Base-by-base conservation (phyloP, 2,113 vertebrate species). In the Syrrhaptes paradoxus region DNA sequence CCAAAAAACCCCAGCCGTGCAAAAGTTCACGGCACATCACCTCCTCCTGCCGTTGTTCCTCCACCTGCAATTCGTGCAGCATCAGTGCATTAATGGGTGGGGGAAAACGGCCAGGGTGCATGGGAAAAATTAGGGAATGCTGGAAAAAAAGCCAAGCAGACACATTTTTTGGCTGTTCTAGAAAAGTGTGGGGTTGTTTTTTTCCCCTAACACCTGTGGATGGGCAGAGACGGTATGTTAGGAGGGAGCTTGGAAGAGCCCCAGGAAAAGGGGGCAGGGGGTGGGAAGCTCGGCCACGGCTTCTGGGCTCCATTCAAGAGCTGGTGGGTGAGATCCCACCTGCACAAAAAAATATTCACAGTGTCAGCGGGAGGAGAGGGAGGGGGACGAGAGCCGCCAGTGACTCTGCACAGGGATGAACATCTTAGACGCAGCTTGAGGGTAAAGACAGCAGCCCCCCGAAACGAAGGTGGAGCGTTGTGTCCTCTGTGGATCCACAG, bases 151-250 rank as follows among this genome's bases (percentile, higher is more conserved):
- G 79, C 18, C 26, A 26, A 72, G 22, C 0, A 2, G 73, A 8
- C 58, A 75, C 29, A 2, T 45, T 90, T 81, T 72, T 83, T 38
- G 91, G 88, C 93, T 43, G 66, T 18, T 85, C 7, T 72, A 86
- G 75, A 76, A 73, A 90, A 75, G 73, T 66, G 70, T 34, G 62
- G 65, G n/a, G 26, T 24, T 10, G 8, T 28, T 31, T 58, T 65
- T 62, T 22, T 29, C 17, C n/a, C 34, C 49, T 16, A 6, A 73
- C 95, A 97, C 94, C 97, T 97, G 95, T 49, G 63, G 14, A 46
- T n/a, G 46, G 59, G n/a, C 59, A 90, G 87, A 24, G 79, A 8
- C 0, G 13, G 7, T 29, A 6, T 3, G 15, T 34, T 46, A 34
- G 61, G 65, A 55, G 11, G 54, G 70, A 85, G 70, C 36, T 78